A percentile compares a stretch with the other conserved stretches of the same genome.
Evolutionary conservation across 23 tunicate genomes (phyloP).

Genomic region (Trididemnum clinides): DNA sequence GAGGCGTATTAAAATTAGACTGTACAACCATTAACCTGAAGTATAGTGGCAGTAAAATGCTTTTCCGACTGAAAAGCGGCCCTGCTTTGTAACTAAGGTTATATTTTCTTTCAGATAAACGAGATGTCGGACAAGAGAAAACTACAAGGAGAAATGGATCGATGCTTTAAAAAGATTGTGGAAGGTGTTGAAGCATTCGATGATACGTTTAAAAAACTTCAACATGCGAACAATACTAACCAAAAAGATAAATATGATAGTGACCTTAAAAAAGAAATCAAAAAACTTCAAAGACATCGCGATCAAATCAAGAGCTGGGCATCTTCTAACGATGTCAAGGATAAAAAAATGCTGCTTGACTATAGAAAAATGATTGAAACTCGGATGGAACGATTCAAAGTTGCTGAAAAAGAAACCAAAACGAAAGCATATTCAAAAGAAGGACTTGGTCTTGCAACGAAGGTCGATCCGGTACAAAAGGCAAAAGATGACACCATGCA

Average conservation of each 20-base stretch:
- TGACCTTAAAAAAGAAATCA: conserved; percentile 96
- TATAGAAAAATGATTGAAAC: conserved; percentile 91
- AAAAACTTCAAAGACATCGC: conserved; percentile 90
- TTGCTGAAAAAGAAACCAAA: conserved; percentile 97
- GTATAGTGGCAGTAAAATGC: no score
- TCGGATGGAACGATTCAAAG: conserved; percentile 98
- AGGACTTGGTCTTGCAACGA: conserved; percentile 84
- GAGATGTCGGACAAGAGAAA: conserved; percentile 95
- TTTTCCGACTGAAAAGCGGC: no score
- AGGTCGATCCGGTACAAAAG: conserved; percentile 97
- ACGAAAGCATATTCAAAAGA: conserved; percentile 99
- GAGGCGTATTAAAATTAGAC: no score
- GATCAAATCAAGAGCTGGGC: conserved; percentile 99
- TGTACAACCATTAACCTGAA: no score
- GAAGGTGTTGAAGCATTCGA: conserved; percentile 99
- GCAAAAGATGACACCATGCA: conserved; percentile 93
- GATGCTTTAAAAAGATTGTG: conserved; percentile 84
- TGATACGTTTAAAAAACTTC: conserved; percentile 94
- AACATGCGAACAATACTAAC: conserved; percentile 89
- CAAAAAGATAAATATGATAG: conserved; percentile 98
- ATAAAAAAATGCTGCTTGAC: conserved; percentile 68
- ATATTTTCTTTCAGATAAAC: no score
- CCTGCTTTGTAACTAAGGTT: no score
- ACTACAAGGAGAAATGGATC: conserved; percentile 95
- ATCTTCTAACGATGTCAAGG: conserved; percentile 87